Evolutionary conservation across 2,113 vertebrate genomes (phyloP).

Genomic region (Axis porcinus): DNA sequence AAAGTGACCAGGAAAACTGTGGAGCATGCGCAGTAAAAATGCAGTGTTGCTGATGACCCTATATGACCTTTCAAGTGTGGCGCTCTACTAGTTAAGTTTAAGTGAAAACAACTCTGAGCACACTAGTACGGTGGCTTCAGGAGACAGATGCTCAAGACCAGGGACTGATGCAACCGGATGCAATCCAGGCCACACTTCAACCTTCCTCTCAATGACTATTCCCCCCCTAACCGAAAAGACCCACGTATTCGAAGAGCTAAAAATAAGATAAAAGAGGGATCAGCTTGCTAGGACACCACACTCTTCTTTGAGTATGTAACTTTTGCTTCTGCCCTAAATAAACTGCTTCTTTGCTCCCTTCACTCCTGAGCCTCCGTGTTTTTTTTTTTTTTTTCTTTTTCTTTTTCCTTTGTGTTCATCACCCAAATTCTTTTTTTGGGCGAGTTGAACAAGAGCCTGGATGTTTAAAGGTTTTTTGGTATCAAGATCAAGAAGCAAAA

Average conservation of each 20-base stretch:
- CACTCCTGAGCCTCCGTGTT: not conserved
- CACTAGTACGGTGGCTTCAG: not conserved
- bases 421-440: not conserved
- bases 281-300: rapidly evolving
- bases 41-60: not conserved
- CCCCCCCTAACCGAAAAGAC: not conserved
- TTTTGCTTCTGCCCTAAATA: not conserved
- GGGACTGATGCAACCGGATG: not conserved
- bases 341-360: not conserved
- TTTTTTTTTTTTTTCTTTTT: no score
- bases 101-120: not conserved
- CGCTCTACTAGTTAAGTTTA: not conserved
- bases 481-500: not conserved
- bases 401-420: not conserved
- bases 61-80: rapidly evolving
- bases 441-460: not conserved
- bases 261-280: not conserved
- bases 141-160: not conserved
- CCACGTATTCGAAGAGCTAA: not conserved
- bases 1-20: not conserved
- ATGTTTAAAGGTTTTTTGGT: not conserved
- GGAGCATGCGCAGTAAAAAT: not conserved
- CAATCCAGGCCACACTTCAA: not conserved
- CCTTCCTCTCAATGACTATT: not conserved
- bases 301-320: not conserved